phyloP scores from a whole-genome alignment of 2,888 invertebrate species.

The Athripsodes cinereus region DNA sequence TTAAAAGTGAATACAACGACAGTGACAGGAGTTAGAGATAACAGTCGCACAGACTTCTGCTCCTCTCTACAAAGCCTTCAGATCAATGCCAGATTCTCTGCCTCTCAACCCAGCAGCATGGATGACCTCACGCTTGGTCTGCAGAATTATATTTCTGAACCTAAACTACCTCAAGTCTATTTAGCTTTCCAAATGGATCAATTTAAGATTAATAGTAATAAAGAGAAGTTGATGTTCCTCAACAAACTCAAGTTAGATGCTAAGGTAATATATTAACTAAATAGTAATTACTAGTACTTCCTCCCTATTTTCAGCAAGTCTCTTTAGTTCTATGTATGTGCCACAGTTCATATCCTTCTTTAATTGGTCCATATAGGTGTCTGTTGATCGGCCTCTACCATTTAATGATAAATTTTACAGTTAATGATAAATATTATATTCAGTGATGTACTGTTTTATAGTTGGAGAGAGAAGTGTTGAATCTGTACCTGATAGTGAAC shows the following conservation, averaged over 20 bases:
- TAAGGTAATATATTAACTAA: constrained; percentile 51
- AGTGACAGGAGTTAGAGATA: constrained; percentile 62
- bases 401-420: no score
- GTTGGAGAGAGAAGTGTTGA: constrained; percentile 58
- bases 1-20: constrained; percentile 68
- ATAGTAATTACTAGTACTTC: no score
- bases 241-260: constrained; percentile 58
- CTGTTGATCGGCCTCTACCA: no score
- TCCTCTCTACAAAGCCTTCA: constrained; percentile 61
- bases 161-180: constrained; percentile 51
- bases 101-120: constrained; percentile 27
- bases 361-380: no score
- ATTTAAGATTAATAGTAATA: constrained; percentile 54
- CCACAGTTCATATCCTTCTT: no score
- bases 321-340: no score
- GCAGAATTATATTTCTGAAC: constrained; percentile 27
- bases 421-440: not conserved
- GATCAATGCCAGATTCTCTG: constrained; percentile 56
- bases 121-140: not conserved
- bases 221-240: constrained; percentile 50
- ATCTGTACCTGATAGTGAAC: constrained; percentile 62
- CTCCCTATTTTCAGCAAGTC: no score
- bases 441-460: constrained; percentile 30
- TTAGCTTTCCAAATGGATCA: constrained; percentile 60
- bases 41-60: constrained; percentile 63